Percentiles rank a stretch among this genome's conserved stretches.
phyloP scores from a whole-genome alignment of 2,113 vertebrate genomes.

The Thryonomys swinderianus region DNA sequence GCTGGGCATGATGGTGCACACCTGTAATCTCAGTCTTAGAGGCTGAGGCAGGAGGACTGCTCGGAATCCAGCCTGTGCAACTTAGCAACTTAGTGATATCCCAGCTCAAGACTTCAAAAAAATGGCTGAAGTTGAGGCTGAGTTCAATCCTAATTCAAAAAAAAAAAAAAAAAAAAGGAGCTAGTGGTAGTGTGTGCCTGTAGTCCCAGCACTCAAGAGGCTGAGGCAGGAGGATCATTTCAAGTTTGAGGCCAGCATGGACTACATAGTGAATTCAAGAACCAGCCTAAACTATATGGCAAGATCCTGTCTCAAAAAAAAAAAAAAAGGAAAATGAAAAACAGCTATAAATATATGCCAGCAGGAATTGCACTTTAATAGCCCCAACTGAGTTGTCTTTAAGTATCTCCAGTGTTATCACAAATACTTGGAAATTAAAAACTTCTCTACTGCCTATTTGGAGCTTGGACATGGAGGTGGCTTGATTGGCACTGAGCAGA shows the following conservation, averaged over 20 bases:
- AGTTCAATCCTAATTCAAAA: background rate
- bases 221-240: no score
- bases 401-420: background rate
- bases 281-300: no score
- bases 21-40: background rate
- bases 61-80: background rate
- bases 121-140: no score
- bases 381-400: background rate
- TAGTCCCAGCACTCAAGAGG: no score
- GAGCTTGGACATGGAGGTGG: background rate
- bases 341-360: background rate
- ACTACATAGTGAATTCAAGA: no score
- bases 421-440: background rate
- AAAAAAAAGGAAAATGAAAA: background rate
- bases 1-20: background rate
- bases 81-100: background rate
- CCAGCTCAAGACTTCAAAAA: background rate
- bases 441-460: background rate
- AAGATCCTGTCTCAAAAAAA: background rate
- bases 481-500: background rate
- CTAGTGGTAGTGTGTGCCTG: no score
- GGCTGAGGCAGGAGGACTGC: background rate
- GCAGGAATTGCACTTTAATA: background rate
- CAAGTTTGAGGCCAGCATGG: no score
- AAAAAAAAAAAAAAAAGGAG: no score